Base-by-base conservation (phyloP, 2,113 vertebrate species). In the Ophthalmolycus amberensis region DNA sequence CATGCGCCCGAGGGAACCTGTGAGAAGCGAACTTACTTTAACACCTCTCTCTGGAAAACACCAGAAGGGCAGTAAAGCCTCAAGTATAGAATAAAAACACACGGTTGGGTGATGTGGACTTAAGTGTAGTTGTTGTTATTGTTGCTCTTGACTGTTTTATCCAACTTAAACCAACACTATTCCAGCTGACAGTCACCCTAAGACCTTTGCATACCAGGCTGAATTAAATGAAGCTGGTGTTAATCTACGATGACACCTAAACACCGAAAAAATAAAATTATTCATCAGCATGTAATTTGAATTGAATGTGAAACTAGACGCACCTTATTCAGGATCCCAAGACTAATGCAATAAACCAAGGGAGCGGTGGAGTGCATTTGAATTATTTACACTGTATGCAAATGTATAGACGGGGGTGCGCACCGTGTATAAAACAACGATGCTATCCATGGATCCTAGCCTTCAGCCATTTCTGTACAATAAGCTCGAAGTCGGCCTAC, bases 401-500 rank as follows among this genome's bases (percentile, higher is more conserved):
- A 67, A 63, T 42, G 0, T 71, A 20, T 11, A 20, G 1, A 59
- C 1, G 3, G 12, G 11, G 1, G 32, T 25, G 58, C 60, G 38
- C 9, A 64, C 6, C 32, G 10, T 52, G 27, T 66, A 50, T 44
- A 46, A 72, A 65, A 38, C 16, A 1, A 46, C 29, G 37, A 56
- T 60, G 29, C 46, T 38, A 22, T 8, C 29, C 15, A 29, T 42
- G 63, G 27, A 46, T 66, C 12, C 34, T 25, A 32, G 11, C 14
- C 46, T n/a, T 44, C 18, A 22, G 32, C 0, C 50, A 62, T 37
- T 83, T 72, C 38, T 74, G 15, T 27, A 15, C 16, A 18, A 37
- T 29, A 25, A 16, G 25, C 27, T 46, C 18, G 15, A 15, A 7
- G 15, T 22, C 59, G 42, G n/a, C 68, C 88, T 97, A 99, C 98